These are phyloP conservation scores for Hemibagrus wyckioides DNA, from an alignment of 2,113 vertebrate genomes.

Conservation along the genomic window DNA sequence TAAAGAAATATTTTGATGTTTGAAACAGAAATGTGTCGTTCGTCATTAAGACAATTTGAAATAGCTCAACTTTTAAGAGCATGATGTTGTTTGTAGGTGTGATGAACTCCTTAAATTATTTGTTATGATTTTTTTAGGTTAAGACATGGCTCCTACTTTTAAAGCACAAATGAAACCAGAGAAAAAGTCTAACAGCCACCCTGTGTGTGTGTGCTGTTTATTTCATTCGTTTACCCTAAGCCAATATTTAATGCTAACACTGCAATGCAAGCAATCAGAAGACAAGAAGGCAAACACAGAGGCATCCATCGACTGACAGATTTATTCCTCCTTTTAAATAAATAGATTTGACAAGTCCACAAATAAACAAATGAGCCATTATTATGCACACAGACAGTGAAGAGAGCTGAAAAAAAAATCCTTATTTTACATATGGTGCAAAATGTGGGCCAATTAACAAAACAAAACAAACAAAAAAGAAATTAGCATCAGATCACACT, in stretches of 20 bases:
- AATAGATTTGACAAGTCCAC: slow-evolving; percentile 67
- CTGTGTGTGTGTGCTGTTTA: not conserved
- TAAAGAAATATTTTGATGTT: slow-evolving; percentile 41
- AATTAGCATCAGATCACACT: not conserved
- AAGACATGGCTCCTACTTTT: not conserved
- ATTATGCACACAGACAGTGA: slow-evolving; percentile 31
- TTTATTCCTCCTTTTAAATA: slow-evolving; percentile 72
- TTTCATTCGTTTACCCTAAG: not conserved
- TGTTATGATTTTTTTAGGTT: not conserved
- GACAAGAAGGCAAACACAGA: no score
- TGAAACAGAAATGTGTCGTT: slow-evolving; percentile 1
- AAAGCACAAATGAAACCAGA: not conserved
- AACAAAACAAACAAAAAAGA: not conserved
- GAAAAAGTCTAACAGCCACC: not conserved
- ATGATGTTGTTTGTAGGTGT: not conserved
- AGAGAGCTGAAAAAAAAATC: not conserved
- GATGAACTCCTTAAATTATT: not conserved
- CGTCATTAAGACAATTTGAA: not conserved
- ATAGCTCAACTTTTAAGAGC: not conserved
- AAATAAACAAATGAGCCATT: slow-evolving; percentile 58
- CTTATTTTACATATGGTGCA: slow-evolving; percentile 48
- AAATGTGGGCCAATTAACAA: not conserved
- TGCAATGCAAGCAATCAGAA: no score
- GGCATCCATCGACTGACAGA: slow-evolving; percentile 51
- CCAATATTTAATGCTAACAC: not conserved